These are phyloP conservation scores for Caenorhabditis doughertyi DNA, from an alignment of 2,888 invertebrate genomes.

Conservation along the genomic window DNA sequence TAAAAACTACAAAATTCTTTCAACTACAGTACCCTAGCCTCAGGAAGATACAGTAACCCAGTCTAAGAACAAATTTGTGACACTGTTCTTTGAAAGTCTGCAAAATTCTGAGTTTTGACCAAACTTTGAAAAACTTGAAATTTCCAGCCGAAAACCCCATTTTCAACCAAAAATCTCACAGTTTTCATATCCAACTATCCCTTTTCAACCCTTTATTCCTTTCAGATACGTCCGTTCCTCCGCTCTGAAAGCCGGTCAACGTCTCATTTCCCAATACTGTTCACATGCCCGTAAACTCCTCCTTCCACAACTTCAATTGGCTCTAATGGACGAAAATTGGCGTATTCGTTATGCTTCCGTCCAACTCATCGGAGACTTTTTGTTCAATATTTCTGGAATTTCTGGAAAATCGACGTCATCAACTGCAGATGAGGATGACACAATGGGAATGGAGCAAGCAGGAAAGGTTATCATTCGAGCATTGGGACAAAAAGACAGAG, in stretches of 20 bases:
- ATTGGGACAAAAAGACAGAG: slow-evolving; percentile 92
- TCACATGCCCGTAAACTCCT: slow-evolving; percentile 87
- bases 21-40: too few species aligned
- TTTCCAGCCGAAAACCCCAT: too few species aligned
- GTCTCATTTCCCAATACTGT: slow-evolving; percentile 96
- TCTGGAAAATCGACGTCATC: slow-evolving; percentile 99
- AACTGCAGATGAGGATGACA: slow-evolving; percentile 97
- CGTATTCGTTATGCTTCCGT: slow-evolving; percentile 94
- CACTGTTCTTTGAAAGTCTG: too few species aligned
- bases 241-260: slow-evolving; percentile 95
- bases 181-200: too few species aligned
- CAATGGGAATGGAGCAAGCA: slow-evolving; percentile 97
- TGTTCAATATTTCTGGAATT: slow-evolving; percentile 96
- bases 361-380: slow-evolving; percentile 94
- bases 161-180: too few species aligned
- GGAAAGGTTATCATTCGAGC: slow-evolving; percentile 93
- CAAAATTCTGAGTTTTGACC: too few species aligned
- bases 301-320: slow-evolving; percentile 93
- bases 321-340: slow-evolving; percentile 99
- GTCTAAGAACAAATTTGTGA: too few species aligned
- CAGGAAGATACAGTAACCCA: too few species aligned
- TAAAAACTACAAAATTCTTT: too few species aligned
- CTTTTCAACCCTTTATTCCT: neutral
- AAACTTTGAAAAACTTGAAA: too few species aligned
- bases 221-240: slow-evolving; percentile 93